Conservation (phyloP, 92 coral and sea anemone species). For the Metridium senile region DNA sequence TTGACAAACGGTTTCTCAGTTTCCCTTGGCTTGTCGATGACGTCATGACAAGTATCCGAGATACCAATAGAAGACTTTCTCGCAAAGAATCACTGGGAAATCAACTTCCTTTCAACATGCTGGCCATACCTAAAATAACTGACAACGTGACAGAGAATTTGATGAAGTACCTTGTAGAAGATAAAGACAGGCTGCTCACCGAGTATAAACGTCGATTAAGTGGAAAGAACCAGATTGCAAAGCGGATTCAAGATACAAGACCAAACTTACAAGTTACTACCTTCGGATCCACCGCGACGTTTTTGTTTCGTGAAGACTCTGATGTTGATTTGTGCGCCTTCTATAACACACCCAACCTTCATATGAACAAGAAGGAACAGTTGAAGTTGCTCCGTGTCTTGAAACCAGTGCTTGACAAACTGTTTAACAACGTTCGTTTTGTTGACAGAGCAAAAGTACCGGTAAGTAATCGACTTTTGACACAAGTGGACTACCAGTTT, state of each 20-base stretch:
- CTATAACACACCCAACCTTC: background rate
- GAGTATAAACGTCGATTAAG: conserved; percentile 64
- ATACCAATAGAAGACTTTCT: conserved; percentile 9
- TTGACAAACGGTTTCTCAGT: conserved; percentile 71
- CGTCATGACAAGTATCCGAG: conserved; percentile 68
- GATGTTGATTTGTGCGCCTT: conserved; percentile 90
- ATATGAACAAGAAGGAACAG: conserved; percentile 23
- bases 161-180: conserved; percentile 41
- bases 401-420: conserved; percentile 20
- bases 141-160: conserved; percentile 54
- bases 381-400: conserved; percentile 8
- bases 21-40: conserved; percentile 99
- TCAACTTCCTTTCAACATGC: background rate
- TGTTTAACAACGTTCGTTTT: conserved; percentile 43
- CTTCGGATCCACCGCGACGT: conserved; percentile 93
- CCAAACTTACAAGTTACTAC: conserved; percentile 45
- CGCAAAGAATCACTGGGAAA: conserved; percentile 4
- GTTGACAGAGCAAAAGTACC: conserved; percentile 49
- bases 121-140: conserved; percentile 4
- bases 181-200: conserved; percentile 42
- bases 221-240: conserved; percentile 33
- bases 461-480: conserved; percentile 49
- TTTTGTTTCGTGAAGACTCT: conserved; percentile 87
- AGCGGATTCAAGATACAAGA: conserved; percentile 24
- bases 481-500: too few relatives aligned